Base-by-base conservation (phyloP, 2,113 vertebrate genomes). In the Panurus biarmicus region DNA sequence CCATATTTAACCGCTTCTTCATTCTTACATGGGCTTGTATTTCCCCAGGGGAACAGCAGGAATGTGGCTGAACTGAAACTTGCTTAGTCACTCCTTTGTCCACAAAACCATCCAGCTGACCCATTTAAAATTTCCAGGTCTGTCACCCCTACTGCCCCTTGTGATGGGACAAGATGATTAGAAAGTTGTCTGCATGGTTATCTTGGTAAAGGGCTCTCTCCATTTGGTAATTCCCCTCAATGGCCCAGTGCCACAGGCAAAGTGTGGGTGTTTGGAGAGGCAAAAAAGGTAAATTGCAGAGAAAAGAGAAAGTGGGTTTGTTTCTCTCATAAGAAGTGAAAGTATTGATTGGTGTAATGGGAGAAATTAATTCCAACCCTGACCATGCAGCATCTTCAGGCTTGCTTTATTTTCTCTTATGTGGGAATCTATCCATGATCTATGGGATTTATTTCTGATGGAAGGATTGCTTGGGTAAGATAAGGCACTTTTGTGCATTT, bases 201-300 rank as follows among this genome's bases (percentile, higher is more conserved):
- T 56, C 44, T 72, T 36, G 17, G 23, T 20, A 28, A 54, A 60
- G 17, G 48, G 35, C 23, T 64, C 29, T 12, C 12, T 47, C 38
- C 2, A 5, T 11, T 35, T 0, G 0, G 29, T 42, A 58, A 47
- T 47, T 26, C 29, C 28, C 6, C 47, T 45, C 1, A 4, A 54
- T 20, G 38, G 35, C 23, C 20, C 10, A 14, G 15, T n/a, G 42
- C 21, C 23, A 61, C 17, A 61, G 35, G 23, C 29, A 54, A 66
- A 28, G 25, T 1, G 2, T 40, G 16, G 16, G 12, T 9, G 20
- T 70, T 53, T 51, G 19, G 47, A 69, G 42, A 38, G 54, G 10
- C 18, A 64, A n/a, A 44, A 76, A 74, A 42, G 18, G 8, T 26
- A 33, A 75, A 87, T 29, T 5, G 6, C 14, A 25, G 29, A 74